Percentiles rank a stretch among this genome's conserved stretches.
phyloP scores from a whole-genome alignment of 2,797 vertebrate species.

The Anguilla obscura region DNA sequence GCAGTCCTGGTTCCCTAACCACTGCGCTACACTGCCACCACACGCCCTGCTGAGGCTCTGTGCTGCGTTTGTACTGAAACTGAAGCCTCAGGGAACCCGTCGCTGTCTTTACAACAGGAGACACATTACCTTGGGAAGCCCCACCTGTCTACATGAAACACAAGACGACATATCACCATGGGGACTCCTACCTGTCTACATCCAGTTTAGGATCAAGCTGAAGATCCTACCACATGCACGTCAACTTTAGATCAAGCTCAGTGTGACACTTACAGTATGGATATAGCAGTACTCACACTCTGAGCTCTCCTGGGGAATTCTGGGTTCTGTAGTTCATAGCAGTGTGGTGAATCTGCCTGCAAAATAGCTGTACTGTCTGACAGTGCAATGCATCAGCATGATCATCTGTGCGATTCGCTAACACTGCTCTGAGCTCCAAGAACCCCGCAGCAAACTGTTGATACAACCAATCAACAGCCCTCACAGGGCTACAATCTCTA shows the following conservation, averaged over 20 bases:
- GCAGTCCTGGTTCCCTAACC: neutral
- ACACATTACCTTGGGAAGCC: neutral
- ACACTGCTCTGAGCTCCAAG: neutral
- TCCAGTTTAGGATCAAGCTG: neutral
- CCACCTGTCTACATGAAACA: neutral
- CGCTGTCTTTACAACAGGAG: neutral
- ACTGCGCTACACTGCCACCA: neutral
- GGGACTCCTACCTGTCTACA: neutral
- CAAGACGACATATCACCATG: neutral
- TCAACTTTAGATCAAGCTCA: neutral
- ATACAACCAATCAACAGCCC: neutral
- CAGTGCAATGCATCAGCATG: neutral
- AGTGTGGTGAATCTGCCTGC: neutral
- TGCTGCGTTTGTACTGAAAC: neutral
- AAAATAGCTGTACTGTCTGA: neutral
- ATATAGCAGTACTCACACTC: neutral
- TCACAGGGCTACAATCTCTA: neutral
- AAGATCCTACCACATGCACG: neutral
- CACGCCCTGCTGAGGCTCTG: neutral
- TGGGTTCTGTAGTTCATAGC: neutral
- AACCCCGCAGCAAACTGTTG: neutral
- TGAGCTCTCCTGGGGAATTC: neutral
- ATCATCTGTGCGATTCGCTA: neutral
- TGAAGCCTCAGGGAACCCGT: neutral
- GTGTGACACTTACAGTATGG: neutral